These are phyloP conservation scores for Sminthurides bifidus DNA, from an alignment of 1,140 invertebrate genomes.

Conservation along the genomic window DNA sequence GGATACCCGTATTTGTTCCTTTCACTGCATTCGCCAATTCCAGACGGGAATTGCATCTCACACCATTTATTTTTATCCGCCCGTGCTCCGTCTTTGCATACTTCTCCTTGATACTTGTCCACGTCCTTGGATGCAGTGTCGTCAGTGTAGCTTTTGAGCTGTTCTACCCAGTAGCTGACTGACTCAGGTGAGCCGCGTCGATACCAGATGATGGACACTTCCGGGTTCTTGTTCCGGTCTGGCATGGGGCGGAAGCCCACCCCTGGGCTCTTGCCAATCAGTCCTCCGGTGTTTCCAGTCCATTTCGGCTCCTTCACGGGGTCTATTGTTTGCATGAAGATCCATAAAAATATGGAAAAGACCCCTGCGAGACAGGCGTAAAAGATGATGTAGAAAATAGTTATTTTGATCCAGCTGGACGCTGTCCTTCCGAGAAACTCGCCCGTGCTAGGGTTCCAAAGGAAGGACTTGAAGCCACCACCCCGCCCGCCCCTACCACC, in stretches of 20 bases:
- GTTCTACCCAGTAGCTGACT: constrained; percentile 60
- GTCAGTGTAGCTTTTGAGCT: constrained; percentile 56
- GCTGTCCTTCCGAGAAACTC: constrained; percentile 55
- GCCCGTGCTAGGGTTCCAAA: constrained; percentile 51
- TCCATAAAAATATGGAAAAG: constrained; percentile 78
- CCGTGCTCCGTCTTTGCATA: not conserved
- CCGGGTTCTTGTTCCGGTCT: constrained; percentile 60
- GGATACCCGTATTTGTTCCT: constrained; percentile 60
- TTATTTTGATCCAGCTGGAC: constrained; percentile 73
- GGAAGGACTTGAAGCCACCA: constrained; percentile 2
- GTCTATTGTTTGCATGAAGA: constrained; percentile 87
- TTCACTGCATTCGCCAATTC: constrained; percentile 45
- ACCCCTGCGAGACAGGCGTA: constrained; percentile 75
- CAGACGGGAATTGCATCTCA: not conserved
- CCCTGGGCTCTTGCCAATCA: constrained; percentile 23
- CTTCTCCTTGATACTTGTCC: not conserved
- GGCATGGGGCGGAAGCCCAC: constrained; percentile 73
- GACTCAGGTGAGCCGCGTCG: constrained; percentile 63
- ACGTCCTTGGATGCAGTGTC: constrained; percentile 15
- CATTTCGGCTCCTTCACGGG: constrained; percentile 41
- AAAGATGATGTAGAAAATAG: constrained; percentile 86
- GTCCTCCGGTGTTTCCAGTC: not conserved
- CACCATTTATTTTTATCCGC: not conserved
- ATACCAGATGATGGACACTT: constrained; percentile 89
- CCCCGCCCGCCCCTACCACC: too few species aligned